These are phyloP conservation scores for Myzus persicae DNA, from an alignment of 1,140 invertebrate species.

Conservation along the genomic window DNA sequence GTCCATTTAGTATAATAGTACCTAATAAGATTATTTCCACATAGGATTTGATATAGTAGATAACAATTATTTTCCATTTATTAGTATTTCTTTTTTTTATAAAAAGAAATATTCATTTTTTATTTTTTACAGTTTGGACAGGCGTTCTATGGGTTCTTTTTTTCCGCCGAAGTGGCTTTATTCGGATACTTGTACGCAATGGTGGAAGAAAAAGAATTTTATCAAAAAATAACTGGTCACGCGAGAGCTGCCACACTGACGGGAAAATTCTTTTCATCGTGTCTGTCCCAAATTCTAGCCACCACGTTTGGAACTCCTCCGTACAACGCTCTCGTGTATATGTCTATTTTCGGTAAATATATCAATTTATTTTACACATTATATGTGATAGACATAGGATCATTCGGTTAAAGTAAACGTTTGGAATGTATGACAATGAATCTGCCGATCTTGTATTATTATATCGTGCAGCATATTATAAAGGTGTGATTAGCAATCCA, in stretches of 20 bases:
- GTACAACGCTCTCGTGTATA: conserved; percentile 20
- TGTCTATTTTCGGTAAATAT: conserved; percentile 47
- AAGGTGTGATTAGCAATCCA: not conserved
- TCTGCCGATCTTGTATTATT: not conserved
- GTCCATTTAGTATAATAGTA: too few species aligned
- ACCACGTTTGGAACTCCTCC: not conserved
- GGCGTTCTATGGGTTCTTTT: conserved; percentile 80
- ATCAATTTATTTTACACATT: not conserved
- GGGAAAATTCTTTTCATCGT: conserved; percentile 53
- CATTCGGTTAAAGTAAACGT: not conserved
- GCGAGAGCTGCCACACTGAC: conserved; percentile 51
- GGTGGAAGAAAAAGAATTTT: conserved; percentile 75
- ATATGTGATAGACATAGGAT: not conserved
- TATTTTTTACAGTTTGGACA: conserved; percentile 65
- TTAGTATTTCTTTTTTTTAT: too few species aligned
- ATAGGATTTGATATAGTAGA: too few species aligned
- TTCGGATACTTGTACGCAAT: conserved; percentile 94
- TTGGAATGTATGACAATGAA: not conserved
- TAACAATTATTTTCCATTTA: too few species aligned
- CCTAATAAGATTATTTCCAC: too few species aligned
- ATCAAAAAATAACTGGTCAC: conserved; percentile 78
- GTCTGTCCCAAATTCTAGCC: conserved; percentile 48
- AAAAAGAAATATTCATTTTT: not conserved
- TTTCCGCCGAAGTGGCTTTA: conserved; percentile 90
- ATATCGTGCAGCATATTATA: not conserved